Conservation (phyloP, 2,113 vertebrate genomes). For the Cheirogaleus medius region DNA sequence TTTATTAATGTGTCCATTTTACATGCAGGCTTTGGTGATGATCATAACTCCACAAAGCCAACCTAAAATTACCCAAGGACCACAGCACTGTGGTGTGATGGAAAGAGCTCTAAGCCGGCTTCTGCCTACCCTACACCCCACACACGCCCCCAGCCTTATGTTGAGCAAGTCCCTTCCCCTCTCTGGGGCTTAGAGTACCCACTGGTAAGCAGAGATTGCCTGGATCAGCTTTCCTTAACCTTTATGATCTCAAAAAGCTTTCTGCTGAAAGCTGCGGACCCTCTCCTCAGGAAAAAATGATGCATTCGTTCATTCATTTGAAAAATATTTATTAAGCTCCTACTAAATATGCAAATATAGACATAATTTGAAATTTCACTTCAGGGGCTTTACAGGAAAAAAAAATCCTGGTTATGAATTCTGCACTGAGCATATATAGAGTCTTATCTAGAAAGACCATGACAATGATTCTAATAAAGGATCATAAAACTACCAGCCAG, state of each 20-base stretch:
- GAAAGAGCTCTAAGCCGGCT: neutral
- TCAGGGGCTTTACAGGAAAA: neutral
- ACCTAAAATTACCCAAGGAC: neutral
- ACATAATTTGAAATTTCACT: neutral
- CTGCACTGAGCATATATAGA: neutral
- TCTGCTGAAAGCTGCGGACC: neutral
- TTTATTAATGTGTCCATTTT: neutral
- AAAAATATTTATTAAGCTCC: neutral
- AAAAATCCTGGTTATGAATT: neutral
- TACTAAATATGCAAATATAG: neutral
- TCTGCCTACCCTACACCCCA: neutral
- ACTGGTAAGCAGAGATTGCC: neutral
- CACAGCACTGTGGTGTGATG: neutral
- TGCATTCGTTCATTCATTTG: neutral
- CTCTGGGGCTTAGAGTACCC: neutral
- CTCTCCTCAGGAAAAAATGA: neutral
- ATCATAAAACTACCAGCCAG: neutral
- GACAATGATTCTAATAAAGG: neutral
- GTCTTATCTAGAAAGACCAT: neutral
- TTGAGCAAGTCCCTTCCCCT: neutral
- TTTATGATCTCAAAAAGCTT: neutral
- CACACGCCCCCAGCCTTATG: neutral
- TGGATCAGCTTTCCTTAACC: neutral
- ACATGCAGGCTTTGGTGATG: neutral
- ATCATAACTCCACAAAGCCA: neutral